Base-by-base conservation (phyloP, 1,140 invertebrate genomes). In the Rhagoletis zephyria region DNA sequence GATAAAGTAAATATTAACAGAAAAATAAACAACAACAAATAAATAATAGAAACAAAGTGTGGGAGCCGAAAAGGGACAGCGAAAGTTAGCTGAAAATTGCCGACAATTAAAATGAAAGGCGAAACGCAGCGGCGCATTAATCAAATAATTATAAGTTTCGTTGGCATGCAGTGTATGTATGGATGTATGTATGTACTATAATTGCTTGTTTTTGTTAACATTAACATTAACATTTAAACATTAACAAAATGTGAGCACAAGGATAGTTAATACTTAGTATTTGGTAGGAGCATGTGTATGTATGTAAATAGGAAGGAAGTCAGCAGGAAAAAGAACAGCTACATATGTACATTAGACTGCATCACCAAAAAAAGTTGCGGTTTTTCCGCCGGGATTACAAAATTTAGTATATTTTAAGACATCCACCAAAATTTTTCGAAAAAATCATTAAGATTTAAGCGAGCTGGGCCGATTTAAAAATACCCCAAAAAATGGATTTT, bases 71-170 rank as follows among this genome's bases (percentile, higher is more conserved):
- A 81, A 81, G 74, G 48, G 74, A 81, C 30, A 48, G 51, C 74
- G 74, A 81, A 81, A 81, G 74, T 81, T 81, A 81, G 48, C 74
- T 30, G 48, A 81, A 81, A 61, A 85, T 85, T 63, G 7, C 12
- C 85, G 56, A 85, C 85, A 85, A 85, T 85, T 85, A 85, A 85
- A 85, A 85, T 19, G 85, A 63, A 85, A 85, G n/a, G 85, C 60
- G 85, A 85, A 85, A 85, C 60, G 7, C 10, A 63, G 40, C 12
- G 42, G 30, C 60, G 16, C 85, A 85, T 85, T 85, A 61, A 85
- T 61, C 85, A 85, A 85, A 85, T 85, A 85, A 85, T 85, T 59
- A 59, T 81, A 56, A n/a, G 59, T 59, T 56, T 56, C 48, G 74
- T 81, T 81, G 19, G 67, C 67, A 16, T 45, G 30, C 30, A 1